These are phyloP conservation scores for Formica exsecta DNA, from an alignment of 1,140 invertebrate genomes.

Conservation along the genomic window DNA sequence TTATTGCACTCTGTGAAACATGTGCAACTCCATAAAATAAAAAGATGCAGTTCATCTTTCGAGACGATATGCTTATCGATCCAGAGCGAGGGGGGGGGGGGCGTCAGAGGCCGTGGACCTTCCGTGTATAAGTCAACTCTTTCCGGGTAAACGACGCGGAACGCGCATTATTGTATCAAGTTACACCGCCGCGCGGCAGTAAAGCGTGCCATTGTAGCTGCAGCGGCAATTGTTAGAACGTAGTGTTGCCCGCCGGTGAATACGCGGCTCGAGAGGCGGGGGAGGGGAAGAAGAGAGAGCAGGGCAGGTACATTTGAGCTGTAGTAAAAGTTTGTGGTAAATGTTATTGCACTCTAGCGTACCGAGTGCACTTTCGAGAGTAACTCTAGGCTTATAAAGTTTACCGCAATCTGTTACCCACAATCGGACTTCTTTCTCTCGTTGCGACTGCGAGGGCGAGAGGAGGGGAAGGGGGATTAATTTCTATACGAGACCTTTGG, in stretches of 20 bases:
- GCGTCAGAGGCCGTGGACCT: slow-evolving; percentile 17
- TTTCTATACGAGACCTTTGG: neutral
- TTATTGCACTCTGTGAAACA: neutral
- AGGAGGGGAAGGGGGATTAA: slow-evolving; percentile 12
- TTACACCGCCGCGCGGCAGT: slow-evolving; percentile 68
- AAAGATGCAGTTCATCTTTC: neutral
- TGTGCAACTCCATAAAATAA: slow-evolving; percentile 16
- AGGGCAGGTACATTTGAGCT: slow-evolving; percentile 61
- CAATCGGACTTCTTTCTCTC: slow-evolving; percentile 56
- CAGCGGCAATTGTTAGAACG: slow-evolving; percentile 73
- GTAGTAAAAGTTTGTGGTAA: slow-evolving; percentile 77
- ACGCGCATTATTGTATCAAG: slow-evolving; percentile 76
- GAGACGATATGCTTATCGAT: slow-evolving; percentile 26
- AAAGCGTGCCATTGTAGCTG: slow-evolving; percentile 73
- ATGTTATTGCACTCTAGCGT: slow-evolving; percentile 73
- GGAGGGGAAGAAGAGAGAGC: neutral
- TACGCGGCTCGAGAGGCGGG: neutral
- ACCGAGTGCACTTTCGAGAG: slow-evolving; percentile 65
- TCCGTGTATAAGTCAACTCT: slow-evolving; percentile 59
- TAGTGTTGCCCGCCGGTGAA: slow-evolving; percentile 53
- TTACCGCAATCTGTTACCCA: slow-evolving; percentile 75
- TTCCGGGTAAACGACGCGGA: slow-evolving; percentile 70
- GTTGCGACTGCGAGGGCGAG: neutral
- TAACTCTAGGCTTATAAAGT: slow-evolving; percentile 73
- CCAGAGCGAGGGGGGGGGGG: neutral